phyloP scores from a whole-genome alignment of 2,888 invertebrate genomes.

The Aphidius colemani region DNA sequence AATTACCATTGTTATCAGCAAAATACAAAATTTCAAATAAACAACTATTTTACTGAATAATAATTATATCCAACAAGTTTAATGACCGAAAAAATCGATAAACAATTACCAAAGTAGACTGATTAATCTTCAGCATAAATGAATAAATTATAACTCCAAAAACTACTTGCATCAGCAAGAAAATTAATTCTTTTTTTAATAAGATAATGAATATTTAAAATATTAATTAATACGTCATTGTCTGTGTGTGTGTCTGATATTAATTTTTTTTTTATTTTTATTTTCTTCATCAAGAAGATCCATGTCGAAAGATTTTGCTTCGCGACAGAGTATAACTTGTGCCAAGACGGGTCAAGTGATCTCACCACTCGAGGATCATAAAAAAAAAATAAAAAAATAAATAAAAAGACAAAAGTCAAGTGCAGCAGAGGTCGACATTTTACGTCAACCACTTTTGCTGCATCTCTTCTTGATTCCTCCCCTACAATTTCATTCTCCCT shows the following conservation, averaged over 20 bases:
- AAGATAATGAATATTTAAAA: neutral
- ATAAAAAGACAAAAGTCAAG: no score
- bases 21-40: no score
- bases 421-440: slow-evolving; percentile 13
- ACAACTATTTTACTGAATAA: no score
- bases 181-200: neutral
- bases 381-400: slow-evolving; percentile 33
- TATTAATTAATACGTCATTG: neutral
- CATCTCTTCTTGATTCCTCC: no score
- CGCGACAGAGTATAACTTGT: no score
- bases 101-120: neutral
- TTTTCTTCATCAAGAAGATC: neutral
- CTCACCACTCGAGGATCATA: slow-evolving; percentile 38
- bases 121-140: neutral
- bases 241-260: neutral
- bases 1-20: no score
- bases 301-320: slow-evolving; percentile 5
- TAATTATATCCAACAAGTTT: no score
- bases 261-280: neutral
- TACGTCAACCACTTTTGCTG: neutral
- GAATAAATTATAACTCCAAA: no score
- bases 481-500: no score
- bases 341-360: slow-evolving; percentile 41
- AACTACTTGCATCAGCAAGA: no score
- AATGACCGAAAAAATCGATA: no score